Percentiles rank a stretch among this genome's conserved stretches.
Conservation (phyloP, 2,888 invertebrate genomes). For the Cordilura impudica region DNA sequence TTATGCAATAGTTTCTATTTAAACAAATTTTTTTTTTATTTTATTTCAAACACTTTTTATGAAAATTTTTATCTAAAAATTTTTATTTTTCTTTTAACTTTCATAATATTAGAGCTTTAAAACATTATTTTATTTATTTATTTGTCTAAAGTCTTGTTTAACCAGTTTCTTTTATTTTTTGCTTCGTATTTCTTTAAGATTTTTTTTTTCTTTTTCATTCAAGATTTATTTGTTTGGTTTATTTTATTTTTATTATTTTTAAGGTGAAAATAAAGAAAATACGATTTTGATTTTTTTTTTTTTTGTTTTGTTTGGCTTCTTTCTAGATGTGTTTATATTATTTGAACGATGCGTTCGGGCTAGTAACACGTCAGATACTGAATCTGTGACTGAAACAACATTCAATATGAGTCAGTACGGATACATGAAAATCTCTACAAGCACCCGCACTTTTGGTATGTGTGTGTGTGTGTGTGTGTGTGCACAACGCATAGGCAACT, state of each 20-base stretch:
- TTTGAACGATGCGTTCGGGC: slow-evolving; percentile 74
- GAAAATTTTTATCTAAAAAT: slow-evolving; percentile 14
- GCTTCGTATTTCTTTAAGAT: slow-evolving; percentile 35
- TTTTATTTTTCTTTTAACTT: slow-evolving; percentile 17
- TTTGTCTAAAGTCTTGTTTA: slow-evolving; percentile 53
- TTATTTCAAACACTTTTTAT: slow-evolving; percentile 3
- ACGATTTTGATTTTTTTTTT: slow-evolving; percentile 42
- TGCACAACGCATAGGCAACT: slow-evolving; percentile 4
- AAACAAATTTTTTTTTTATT: slow-evolving; percentile 7
- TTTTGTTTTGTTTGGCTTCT: slow-evolving; percentile 15
- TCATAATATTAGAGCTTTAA: slow-evolving; percentile 14
- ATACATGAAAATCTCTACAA: slow-evolving; percentile 64
- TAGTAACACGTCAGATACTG: slow-evolving; percentile 78
- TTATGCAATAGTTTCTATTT: slow-evolving; percentile 6
- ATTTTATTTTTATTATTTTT: slow-evolving; percentile 46
- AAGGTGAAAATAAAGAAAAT: slow-evolving; percentile 38
- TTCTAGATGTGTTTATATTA: slow-evolving; percentile 30
- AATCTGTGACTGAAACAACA: slow-evolving; percentile 78
- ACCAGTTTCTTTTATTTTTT: slow-evolving; percentile 19
- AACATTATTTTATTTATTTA: slow-evolving; percentile 2
- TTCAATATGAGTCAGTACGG: slow-evolving; percentile 72
- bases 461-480: slow-evolving; percentile 15
- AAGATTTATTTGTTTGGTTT: slow-evolving; percentile 52
- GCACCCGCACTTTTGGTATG: slow-evolving; percentile 64
- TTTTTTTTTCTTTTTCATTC: slow-evolving; percentile 35